These are phyloP conservation scores for Saguinus midas DNA, from an alignment of 2,113 vertebrate species.

Conservation along the genomic window DNA sequence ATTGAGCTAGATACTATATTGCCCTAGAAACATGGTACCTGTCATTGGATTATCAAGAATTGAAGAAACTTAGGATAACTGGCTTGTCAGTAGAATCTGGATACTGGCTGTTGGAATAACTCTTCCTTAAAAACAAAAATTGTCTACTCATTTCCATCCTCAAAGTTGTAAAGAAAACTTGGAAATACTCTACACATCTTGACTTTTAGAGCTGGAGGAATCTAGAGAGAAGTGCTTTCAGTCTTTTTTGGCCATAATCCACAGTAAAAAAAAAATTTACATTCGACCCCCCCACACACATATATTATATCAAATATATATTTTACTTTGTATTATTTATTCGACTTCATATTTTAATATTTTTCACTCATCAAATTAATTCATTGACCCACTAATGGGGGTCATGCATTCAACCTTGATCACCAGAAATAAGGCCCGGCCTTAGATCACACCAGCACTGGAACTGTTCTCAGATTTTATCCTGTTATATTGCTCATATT, in stretches of 20 bases:
- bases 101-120: neutral
- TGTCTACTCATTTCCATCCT: neutral
- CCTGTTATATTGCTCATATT: too few relatives aligned
- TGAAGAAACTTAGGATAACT: neutral
- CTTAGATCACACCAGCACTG: neutral
- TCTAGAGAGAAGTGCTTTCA: neutral
- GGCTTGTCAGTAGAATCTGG: neutral
- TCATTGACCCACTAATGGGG: neutral
- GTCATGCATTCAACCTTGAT: neutral
- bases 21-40: neutral
- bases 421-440: neutral
- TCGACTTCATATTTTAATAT: neutral
- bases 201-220: neutral
- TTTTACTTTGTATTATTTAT: neutral
- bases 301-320: neutral
- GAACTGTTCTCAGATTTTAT: neutral
- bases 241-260: neutral
- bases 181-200: neutral
- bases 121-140: slow-evolving; percentile 11
- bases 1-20: neutral
- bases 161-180: neutral
- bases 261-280: neutral
- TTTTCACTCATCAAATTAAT: neutral
- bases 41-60: too few relatives aligned
- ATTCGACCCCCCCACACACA: neutral